Percentiles rank a stretch among this genome's conserved stretches.
phyloP scores from a whole-genome alignment of 1,140 invertebrate species.

The Schlechtendalia chinensis region DNA sequence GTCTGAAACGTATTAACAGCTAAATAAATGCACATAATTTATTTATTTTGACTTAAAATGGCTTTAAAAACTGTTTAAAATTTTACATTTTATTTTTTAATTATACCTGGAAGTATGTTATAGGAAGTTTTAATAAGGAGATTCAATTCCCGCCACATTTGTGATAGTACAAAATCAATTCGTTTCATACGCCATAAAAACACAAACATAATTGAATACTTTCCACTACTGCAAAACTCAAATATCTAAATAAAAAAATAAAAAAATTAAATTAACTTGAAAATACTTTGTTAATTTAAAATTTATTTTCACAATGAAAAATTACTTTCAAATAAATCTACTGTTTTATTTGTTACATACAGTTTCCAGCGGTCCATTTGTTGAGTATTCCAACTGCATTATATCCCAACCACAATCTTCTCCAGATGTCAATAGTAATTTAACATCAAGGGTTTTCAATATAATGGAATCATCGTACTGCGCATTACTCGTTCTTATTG shows the following conservation, averaged over 20 bases:
- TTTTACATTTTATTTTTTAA: background rate
- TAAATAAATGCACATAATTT: constrained; percentile 39
- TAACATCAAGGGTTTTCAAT: constrained; percentile 80
- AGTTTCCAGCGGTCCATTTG: constrained; percentile 89
- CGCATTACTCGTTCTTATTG: constrained; percentile 89
- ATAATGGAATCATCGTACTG: constrained; percentile 92
- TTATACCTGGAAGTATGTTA: constrained; percentile 44
- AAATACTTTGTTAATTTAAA: background rate
- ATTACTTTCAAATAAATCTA: background rate
- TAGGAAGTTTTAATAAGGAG: constrained; percentile 59
- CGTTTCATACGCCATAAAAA: constrained; percentile 92
- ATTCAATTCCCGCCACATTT: constrained; percentile 70
- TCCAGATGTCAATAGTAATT: constrained; percentile 72
- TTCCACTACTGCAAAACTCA: constrained; percentile 78
- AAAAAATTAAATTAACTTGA: background rate
- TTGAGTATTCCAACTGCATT: constrained; percentile 89
- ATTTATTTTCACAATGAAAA: background rate
- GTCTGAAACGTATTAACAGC: constrained; percentile 57
- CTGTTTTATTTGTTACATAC: constrained; percentile 56
- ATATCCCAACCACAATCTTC: constrained; percentile 93
- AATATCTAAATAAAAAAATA: constrained; percentile 66
- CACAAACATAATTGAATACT: constrained; percentile 80
- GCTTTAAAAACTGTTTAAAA: background rate
- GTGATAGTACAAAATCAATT: constrained; percentile 86
- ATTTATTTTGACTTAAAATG: background rate